These are phyloP conservation scores for Umimayanthus chanpuru DNA, from an alignment of 92 coral and sea anemone genomes.

Conservation along the genomic window DNA sequence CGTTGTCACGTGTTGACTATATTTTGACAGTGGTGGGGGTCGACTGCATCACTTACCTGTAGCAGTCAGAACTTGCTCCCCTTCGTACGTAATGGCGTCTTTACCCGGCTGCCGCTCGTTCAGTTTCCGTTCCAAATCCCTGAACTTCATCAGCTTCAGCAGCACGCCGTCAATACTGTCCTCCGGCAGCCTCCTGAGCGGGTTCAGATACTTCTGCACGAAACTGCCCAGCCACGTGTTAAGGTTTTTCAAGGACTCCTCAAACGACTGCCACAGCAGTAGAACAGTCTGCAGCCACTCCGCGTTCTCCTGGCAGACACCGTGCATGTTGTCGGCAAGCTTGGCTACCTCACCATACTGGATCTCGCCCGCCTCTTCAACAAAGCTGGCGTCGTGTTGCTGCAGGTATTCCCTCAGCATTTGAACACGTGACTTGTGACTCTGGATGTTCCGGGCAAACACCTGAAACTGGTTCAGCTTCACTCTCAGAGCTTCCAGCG, in stretches of 20 bases:
- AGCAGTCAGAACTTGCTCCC: constrained; percentile 86
- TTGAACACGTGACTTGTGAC: constrained; percentile 76
- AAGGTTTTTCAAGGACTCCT: constrained; percentile 73
- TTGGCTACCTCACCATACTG: constrained; percentile 56
- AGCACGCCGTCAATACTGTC: constrained; percentile 79
- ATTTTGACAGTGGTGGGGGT: neutral
- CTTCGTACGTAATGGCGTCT: constrained; percentile 86
- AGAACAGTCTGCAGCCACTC: constrained; percentile 81
- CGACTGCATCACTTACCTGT: constrained; percentile 60
- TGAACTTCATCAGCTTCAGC: constrained; percentile 81
- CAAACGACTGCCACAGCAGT: constrained; percentile 90
- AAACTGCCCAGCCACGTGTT: constrained; percentile 78
- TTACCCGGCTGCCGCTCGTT: constrained; percentile 83
- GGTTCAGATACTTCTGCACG: constrained; percentile 57
- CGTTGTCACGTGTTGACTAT: too few relatives aligned
- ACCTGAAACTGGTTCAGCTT: constrained; percentile 89
- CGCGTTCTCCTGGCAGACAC: constrained; percentile 81
- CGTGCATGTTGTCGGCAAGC: constrained; percentile 86
- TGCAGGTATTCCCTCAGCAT: constrained; percentile 74
- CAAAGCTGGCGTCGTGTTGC: constrained; percentile 61
- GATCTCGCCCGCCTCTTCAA: constrained; percentile 46
- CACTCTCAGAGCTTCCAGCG: constrained; percentile 71
- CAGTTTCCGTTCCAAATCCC: constrained; percentile 91
- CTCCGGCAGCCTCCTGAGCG: constrained; percentile 77
- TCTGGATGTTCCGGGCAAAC: constrained; percentile 73